Conservation (phyloP, 2,888 invertebrate genomes). For the Noctua comes region DNA sequence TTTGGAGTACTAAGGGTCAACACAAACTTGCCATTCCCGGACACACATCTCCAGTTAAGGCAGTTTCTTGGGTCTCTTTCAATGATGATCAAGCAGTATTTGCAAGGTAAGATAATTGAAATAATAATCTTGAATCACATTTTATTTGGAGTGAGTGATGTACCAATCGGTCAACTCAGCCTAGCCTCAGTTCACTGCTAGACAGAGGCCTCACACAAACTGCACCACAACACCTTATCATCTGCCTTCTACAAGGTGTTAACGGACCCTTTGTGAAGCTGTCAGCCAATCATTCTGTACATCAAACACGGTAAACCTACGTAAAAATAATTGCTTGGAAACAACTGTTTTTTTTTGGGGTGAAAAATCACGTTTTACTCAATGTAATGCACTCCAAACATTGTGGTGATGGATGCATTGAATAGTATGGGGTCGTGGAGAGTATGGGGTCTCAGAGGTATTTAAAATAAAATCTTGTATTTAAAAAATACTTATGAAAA, state of each 20-base stretch:
- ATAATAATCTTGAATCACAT: background rate
- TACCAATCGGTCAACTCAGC: background rate
- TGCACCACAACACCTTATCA: background rate
- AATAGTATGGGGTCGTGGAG: too few species aligned
- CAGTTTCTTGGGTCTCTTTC: conserved; percentile 95
- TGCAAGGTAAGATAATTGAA: conserved; percentile 89
- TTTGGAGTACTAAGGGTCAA: conserved; percentile 97
- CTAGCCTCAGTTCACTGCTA: background rate
- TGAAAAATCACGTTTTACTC: too few species aligned
- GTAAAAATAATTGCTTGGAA: too few species aligned
- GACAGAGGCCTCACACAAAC: background rate
- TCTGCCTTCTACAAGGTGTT: background rate
- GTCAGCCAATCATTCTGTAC: too few species aligned
- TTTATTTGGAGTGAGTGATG: background rate
- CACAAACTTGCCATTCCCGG: conserved; percentile 96
- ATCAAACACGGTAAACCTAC: too few species aligned
- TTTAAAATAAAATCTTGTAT: too few species aligned
- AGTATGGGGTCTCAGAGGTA: too few species aligned
- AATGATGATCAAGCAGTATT: conserved; percentile 92
- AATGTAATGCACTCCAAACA: too few species aligned
- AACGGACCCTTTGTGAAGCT: too few species aligned
- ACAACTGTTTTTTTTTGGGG: too few species aligned
- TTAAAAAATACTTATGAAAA: too few species aligned
- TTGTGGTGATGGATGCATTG: too few species aligned
- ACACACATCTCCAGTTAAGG: conserved; percentile 96